Conservation (phyloP, 2,797 vertebrate genomes). For the Menidia menidia region DNA sequence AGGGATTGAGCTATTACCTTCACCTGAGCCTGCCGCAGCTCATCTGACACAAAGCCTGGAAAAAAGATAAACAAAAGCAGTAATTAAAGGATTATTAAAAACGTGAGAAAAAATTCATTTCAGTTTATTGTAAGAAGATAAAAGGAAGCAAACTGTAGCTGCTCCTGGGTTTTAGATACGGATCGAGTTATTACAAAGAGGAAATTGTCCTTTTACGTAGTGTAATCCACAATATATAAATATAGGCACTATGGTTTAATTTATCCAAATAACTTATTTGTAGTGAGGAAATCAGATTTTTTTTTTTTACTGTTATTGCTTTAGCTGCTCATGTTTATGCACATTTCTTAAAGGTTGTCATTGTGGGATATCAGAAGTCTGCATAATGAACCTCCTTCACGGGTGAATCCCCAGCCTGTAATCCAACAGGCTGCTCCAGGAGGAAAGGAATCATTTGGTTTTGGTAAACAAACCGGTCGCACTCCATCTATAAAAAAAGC, state of each 20-base stretch:
- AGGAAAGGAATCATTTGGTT: conserved; percentile 65
- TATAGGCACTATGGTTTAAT: too few relatives aligned
- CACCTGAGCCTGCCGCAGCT: conserved; percentile 81
- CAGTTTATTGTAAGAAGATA: neutral
- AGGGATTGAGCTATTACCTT: conserved; percentile 72
- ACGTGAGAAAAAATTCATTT: neutral
- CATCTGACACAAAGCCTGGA: conserved; percentile 67
- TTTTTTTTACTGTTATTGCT: too few relatives aligned
- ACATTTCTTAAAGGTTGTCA: neutral
- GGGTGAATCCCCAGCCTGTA: conserved; percentile 83
- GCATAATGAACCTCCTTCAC: conserved; percentile 74
- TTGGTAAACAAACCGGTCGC: conserved; percentile 83
- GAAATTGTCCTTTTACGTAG: neutral
- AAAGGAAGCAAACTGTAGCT: neutral
- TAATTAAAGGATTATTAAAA: too few relatives aligned
- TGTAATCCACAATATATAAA: neutral
- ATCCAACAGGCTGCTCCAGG: conserved; percentile 81
- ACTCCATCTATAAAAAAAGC: conserved; percentile 67
- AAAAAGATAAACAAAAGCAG: neutral
- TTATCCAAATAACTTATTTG: too few relatives aligned
- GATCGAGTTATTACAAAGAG: neutral
- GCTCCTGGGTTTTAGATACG: neutral
- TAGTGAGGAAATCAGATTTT: too few relatives aligned
- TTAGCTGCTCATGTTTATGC: neutral
- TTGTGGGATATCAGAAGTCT: neutral